Base-by-base conservation (phyloP, 2,888 invertebrate species). In the Pharmacophagus antenor region DNA sequence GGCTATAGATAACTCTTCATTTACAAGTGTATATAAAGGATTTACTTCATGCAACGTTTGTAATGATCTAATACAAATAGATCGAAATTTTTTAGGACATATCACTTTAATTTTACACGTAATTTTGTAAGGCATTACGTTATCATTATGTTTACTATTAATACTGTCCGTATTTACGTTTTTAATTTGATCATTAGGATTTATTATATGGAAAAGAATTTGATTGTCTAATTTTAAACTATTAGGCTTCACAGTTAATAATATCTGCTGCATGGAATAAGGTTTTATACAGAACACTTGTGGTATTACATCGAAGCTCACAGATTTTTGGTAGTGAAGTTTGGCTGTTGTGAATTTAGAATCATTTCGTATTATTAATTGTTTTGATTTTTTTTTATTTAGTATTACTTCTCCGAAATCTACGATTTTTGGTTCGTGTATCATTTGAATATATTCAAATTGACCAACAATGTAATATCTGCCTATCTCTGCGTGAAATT, bases 401-500 rank as follows among this genome's bases (percentile, higher is more conserved):
- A 92, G 73, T 42, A 67, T 46, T 10, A 93, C 76, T 41, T 91
- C 76, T 2, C 85, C 85, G 63, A 93, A 86, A 62, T 87, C 67
- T 0, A 93, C 62, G 7, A 73, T 67, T 60, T 85, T 77, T 0
- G 94, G 94, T 21, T 71, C 66, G 63, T 93, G 80, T 4, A 72
- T 73, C 17, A 94, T 74, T 23, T 77, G 73, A 25, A 91, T 84
- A 49, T 80, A 76, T 77, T 93, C 92, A 60, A 85, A 90, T 71
- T 92, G 85, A 0, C 93, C 93, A 68, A 92, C 88, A 20, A 94
- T 77, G 62, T 93, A 92, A 58, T 92, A 85, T 56, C 92, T 81
- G 1, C 92, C 87, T 46, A 86, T 77, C 81, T 91, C 91, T 18
- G 85, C 78, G 67, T 90, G 88, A 25, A 69, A 65, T 66, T 88